phyloP scores from a whole-genome alignment of 2,797 vertebrate genomes.

The Crenuchus spilurus region DNA sequence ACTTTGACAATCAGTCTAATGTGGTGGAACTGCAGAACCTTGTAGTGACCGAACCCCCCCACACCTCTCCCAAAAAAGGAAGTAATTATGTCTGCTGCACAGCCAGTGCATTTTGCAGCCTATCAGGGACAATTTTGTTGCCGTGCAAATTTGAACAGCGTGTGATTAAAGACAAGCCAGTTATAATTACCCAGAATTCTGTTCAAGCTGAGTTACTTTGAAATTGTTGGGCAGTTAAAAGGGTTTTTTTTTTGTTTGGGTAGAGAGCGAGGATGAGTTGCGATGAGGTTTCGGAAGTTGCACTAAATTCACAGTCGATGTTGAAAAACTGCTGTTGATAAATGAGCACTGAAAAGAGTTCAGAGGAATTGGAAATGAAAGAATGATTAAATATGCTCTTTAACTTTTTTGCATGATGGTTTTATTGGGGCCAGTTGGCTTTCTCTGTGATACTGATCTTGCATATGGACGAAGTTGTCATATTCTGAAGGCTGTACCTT shows the following conservation, averaged over 20 bases:
- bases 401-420: neutral
- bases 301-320: constrained; percentile 5
- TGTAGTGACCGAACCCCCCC: constrained; percentile 19
- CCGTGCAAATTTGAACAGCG: constrained; percentile 44
- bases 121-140: constrained; percentile 45
- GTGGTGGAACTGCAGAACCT: constrained; percentile 19
- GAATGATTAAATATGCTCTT: constrained; percentile 28
- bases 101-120: constrained; percentile 41
- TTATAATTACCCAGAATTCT: constrained; percentile 44
- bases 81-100: constrained; percentile 42
- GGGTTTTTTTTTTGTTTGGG: neutral
- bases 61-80: neutral
- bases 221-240: constrained; percentile 40
- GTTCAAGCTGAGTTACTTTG: constrained; percentile 41
- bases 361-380: constrained; percentile 32
- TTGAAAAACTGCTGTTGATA: constrained; percentile 19
- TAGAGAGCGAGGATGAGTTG: constrained; percentile 1
- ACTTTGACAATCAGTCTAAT: constrained; percentile 30
- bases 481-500: neutral
- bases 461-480: neutral
- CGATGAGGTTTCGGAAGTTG: constrained; percentile 26
- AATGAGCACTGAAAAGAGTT: constrained; percentile 21
- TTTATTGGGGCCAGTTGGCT: constrained; percentile 12
- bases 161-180: constrained; percentile 55
- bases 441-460: neutral